Percentiles rank a stretch among this genome's conserved stretches.
Conservation (phyloP, 2,888 invertebrate genomes). For the Drosophila aldrichi region DNA sequence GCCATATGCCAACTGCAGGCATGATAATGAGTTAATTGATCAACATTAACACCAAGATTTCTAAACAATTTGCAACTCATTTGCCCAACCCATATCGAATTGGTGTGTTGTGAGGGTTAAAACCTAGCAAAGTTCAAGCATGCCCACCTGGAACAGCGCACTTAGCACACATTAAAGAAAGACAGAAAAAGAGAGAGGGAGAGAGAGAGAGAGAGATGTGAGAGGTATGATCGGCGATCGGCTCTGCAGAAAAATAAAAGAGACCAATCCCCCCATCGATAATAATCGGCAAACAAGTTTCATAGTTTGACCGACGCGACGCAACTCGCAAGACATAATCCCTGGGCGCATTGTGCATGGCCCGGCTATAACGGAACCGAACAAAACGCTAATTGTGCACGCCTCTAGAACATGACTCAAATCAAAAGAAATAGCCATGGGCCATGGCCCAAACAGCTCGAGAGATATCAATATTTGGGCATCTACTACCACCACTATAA, state of each 20-base stretch:
- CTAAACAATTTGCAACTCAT: constrained; percentile 66
- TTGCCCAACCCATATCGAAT: constrained; percentile 51
- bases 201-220: constrained; percentile 19
- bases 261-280: constrained; percentile 62
- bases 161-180: constrained; percentile 38
- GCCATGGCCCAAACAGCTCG: constrained; percentile 45
- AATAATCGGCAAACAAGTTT: constrained; percentile 75
- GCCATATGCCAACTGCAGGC: neutral
- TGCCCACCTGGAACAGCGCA: constrained; percentile 62
- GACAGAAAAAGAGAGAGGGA: constrained; percentile 31
- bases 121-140: constrained; percentile 50
- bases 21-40: constrained; percentile 15
- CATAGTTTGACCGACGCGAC: constrained; percentile 48
- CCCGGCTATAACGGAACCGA: constrained; percentile 70
- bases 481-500: constrained; percentile 52
- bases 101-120: constrained; percentile 19
- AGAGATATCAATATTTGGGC: constrained; percentile 76
- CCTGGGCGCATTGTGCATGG: constrained; percentile 65
- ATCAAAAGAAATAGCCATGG: constrained; percentile 65
- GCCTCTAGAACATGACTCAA: constrained; percentile 80
- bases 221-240: constrained; percentile 43
- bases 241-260: constrained; percentile 30
- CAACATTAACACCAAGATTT: constrained; percentile 47
- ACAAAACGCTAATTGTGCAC: constrained; percentile 79
- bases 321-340: constrained; percentile 61